phyloP scores from a whole-genome alignment of 92 coral and sea anemone genomes.

The Porites divaricata region DNA sequence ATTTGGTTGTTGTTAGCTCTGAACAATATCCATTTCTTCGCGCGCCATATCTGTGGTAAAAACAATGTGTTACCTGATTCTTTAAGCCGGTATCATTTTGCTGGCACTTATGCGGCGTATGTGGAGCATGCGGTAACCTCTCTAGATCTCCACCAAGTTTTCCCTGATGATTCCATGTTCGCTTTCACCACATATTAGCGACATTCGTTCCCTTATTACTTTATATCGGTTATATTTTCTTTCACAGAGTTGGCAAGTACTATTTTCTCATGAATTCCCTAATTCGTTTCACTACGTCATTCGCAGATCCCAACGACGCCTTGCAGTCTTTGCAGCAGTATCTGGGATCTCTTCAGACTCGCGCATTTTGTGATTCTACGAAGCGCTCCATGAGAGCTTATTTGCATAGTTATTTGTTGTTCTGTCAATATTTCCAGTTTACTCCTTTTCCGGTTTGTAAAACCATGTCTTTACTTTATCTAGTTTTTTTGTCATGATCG shows the following conservation, averaged over 20 bases:
- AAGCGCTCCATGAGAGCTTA: slow-evolving; percentile 56
- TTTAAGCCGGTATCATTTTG: slow-evolving; percentile 42
- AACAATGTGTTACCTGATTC: slow-evolving; percentile 39
- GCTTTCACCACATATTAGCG: slow-evolving; percentile 7
- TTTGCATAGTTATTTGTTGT: slow-evolving; percentile 35
- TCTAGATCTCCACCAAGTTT: slow-evolving; percentile 18
- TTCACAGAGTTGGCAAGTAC: slow-evolving; percentile 19
- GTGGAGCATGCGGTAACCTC: slow-evolving; percentile 20
- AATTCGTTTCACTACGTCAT: slow-evolving; percentile 13
- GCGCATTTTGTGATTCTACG: slow-evolving; percentile 61
- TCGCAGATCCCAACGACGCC: slow-evolving; percentile 12
- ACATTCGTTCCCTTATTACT: not conserved
- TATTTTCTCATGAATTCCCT: slow-evolving; percentile 1
- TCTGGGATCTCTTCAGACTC: slow-evolving; percentile 24
- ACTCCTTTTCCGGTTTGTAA: not conserved
- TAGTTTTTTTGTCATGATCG: slow-evolving; percentile 42
- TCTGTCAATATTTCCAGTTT: slow-evolving; percentile 57
- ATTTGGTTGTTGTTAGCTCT: slow-evolving; percentile 53
- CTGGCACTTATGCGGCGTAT: slow-evolving; percentile 29
- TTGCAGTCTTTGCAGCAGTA: slow-evolving; percentile 22
- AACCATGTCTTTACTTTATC: slow-evolving; percentile 36
- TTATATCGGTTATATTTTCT: slow-evolving; percentile 19
- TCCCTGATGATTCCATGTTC: slow-evolving; percentile 25
- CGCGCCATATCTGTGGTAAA: slow-evolving; percentile 38
- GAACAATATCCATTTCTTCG: slow-evolving; percentile 32